A percentile compares a stretch with the other conserved stretches of the same genome.
These are phyloP conservation scores for Ictalurus furcatus DNA, from an alignment of 2,113 vertebrate species.

Conservation along the genomic window DNA sequence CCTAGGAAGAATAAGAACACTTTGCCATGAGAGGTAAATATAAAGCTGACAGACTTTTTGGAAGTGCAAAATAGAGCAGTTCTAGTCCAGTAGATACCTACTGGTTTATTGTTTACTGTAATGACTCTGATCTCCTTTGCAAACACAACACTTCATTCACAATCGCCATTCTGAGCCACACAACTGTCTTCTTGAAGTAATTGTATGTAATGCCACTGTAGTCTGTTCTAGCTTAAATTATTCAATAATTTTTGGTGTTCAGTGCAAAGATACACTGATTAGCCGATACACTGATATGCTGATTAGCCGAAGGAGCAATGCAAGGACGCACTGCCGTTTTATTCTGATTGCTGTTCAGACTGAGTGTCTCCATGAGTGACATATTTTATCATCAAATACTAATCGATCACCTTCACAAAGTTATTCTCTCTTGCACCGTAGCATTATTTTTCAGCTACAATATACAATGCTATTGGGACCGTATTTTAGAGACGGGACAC, in stretches of 20 bases:
- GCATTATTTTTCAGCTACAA: background rate
- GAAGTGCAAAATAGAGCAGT: background rate
- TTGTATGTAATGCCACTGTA: background rate
- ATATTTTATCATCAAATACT: background rate
- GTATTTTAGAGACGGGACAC: background rate
- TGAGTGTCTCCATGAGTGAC: background rate
- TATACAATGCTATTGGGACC: background rate
- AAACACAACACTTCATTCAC: conserved; percentile 4
- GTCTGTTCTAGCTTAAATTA: background rate
- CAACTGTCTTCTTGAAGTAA: background rate
- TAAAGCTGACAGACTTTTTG: background rate
- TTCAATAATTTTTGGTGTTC: background rate
- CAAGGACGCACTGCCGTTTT: background rate
- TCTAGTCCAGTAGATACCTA: background rate
- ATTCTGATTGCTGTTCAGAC: background rate
- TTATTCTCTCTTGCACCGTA: background rate
- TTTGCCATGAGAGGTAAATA: background rate
- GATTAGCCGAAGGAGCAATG: background rate
- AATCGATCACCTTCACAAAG: background rate
- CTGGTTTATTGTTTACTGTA: background rate
- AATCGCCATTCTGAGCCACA: background rate
- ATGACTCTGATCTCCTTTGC: background rate
- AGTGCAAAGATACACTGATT: background rate
- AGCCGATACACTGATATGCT: too few species aligned
- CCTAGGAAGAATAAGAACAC: background rate